A percentile compares a stretch with the other conserved stretches of the same genome.
Evolutionary conservation across 2,888 invertebrate species (phyloP).

Genomic region (Hydroisotoma schaefferi): DNA sequence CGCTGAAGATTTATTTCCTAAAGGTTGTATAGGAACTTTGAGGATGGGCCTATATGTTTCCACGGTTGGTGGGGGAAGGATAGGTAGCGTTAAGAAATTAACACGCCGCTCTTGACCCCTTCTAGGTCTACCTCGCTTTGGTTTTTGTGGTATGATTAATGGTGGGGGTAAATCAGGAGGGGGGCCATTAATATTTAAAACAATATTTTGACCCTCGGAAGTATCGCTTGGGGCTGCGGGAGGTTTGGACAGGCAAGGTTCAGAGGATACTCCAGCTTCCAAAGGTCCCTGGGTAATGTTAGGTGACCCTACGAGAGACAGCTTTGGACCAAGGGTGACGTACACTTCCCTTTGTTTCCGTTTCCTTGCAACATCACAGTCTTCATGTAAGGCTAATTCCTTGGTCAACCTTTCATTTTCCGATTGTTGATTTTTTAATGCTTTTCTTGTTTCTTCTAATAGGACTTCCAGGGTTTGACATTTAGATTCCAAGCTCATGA

Average conservation of each 20-base stretch:
- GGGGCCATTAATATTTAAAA: neutral
- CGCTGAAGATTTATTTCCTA: neutral
- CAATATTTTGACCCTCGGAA: neutral
- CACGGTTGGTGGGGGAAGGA: too few relatives aligned
- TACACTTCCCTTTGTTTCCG: neutral
- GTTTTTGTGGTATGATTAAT: conserved; percentile 28
- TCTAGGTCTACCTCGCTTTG: conserved; percentile 43
- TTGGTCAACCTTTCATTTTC: conserved; percentile 37
- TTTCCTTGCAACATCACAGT: conserved; percentile 22
- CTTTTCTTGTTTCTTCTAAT: conserved; percentile 33
- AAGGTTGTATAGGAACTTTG: conserved; percentile 5
- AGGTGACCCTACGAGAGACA: neutral
- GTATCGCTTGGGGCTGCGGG: too few relatives aligned
- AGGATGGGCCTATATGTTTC: conserved; percentile 7
- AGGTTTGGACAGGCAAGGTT: neutral
- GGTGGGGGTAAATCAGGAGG: neutral
- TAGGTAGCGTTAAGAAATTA: conserved; percentile 10
- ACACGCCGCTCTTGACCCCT: conserved; percentile 43
- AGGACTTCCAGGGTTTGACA: conserved; percentile 31
- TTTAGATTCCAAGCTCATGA: conserved; percentile 37
- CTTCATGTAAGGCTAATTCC: conserved; percentile 30
- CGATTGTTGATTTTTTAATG: conserved; percentile 23
- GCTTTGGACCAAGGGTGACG: neutral
- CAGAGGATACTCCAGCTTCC: neutral
- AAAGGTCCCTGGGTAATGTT: neutral